phyloP scores from a whole-genome alignment of 2,113 vertebrate species.

The Ctenodactylus gundi region DNA sequence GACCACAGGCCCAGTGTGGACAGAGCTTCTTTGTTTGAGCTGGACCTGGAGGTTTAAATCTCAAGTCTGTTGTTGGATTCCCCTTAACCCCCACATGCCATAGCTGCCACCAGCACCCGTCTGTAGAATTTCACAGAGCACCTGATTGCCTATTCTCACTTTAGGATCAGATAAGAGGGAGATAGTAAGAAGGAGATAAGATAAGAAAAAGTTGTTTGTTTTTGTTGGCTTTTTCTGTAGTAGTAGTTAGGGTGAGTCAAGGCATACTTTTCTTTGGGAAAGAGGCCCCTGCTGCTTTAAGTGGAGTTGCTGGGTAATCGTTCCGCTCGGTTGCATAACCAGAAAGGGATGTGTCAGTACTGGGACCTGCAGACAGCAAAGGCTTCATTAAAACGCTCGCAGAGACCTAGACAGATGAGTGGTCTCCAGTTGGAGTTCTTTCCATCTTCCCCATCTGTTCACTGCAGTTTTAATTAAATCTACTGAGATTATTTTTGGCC shows the following conservation, averaged over 20 bases:
- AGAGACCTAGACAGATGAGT: conserved; percentile 93
- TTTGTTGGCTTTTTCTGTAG: not conserved
- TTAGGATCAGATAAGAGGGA: not conserved
- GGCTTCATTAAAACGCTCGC: conserved; percentile 88
- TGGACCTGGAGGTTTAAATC: not conserved
- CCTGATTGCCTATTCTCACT: not conserved
- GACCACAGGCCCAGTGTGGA: conserved; percentile 35
- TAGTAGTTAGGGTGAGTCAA: not conserved
- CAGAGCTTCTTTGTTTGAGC: conserved; percentile 56
- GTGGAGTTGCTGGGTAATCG: conserved; percentile 73
- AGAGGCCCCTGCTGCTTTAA: conserved; percentile 80
- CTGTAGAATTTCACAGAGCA: not conserved
- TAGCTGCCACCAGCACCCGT: not conserved
- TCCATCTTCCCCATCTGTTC: conserved; percentile 98
- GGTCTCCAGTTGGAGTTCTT: conserved; percentile 93
- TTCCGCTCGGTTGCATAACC: conserved; percentile 83
- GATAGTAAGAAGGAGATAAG: too few species aligned
- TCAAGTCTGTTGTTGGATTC: not conserved
- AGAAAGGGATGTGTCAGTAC: conserved; percentile 84
- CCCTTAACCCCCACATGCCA: rapidly evolving
- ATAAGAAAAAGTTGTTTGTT: not conserved
- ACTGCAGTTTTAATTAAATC: conserved; percentile 98
- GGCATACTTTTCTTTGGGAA: conserved; percentile 67
- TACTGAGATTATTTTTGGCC: conserved; percentile 94
- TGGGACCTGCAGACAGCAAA: conserved; percentile 85